These are phyloP conservation scores for Cynopterus brachyotis DNA, from an alignment of 2,113 vertebrate species.

Conservation along the genomic window DNA sequence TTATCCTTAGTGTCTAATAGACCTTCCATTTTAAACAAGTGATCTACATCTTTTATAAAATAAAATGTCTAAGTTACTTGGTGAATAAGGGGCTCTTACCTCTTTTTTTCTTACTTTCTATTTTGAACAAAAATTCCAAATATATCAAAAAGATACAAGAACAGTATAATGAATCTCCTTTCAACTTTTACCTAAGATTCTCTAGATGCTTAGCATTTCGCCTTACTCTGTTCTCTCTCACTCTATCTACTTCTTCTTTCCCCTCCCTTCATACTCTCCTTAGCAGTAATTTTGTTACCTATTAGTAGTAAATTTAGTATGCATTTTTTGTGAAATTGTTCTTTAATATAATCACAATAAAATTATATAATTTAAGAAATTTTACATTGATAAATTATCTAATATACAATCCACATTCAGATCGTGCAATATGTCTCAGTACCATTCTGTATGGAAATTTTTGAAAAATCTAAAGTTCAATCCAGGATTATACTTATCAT, in stretches of 20 bases:
- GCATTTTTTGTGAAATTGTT: not conserved
- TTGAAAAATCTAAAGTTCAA: not conserved
- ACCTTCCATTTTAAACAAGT: not conserved
- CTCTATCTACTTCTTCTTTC: not conserved
- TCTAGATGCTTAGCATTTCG: not conserved
- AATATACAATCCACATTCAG: not conserved
- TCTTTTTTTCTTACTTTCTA: not conserved
- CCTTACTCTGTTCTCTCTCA: not conserved
- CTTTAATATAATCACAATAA: not conserved
- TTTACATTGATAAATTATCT: not conserved
- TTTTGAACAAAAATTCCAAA: conserved; percentile 26
- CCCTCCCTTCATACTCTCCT: not conserved
- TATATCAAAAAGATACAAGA: not conserved
- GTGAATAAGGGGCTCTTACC: not conserved
- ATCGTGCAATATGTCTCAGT: not conserved
- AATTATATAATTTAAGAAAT: not conserved
- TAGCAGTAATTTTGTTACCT: not conserved
- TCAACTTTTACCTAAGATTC: not conserved
- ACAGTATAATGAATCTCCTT: not conserved
- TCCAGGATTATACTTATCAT: not conserved
- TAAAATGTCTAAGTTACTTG: not conserved
- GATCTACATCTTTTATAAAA: not conserved
- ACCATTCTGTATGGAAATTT: not conserved
- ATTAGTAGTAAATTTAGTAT: not conserved
- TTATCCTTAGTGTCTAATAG: not conserved